Evolutionary conservation across 2,113 vertebrate genomes (phyloP).

Genomic region (Camelus bactrianus): DNA sequence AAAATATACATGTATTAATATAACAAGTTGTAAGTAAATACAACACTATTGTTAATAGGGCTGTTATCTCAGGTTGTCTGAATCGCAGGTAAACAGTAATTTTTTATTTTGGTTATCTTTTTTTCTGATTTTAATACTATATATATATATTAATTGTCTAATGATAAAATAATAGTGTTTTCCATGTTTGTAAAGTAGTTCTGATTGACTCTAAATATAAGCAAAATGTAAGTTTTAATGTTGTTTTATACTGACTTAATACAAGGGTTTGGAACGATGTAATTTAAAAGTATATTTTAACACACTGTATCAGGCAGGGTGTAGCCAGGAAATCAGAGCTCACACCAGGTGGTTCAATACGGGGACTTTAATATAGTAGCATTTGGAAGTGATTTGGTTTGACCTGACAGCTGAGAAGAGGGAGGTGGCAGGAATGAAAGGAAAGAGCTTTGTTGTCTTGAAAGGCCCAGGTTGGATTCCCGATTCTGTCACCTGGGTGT

Average conservation of each 20-base stretch:
- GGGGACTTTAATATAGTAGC: background rate
- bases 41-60: background rate
- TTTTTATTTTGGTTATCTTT: conserved; percentile 35
- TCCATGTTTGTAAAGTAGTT: conserved; percentile 53
- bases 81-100: background rate
- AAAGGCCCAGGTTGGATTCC: background rate
- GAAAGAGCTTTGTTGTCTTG: background rate
- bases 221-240: conserved; percentile 39
- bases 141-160: conserved; percentile 54
- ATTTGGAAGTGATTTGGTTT: background rate
- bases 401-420: background rate
- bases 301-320: background rate
- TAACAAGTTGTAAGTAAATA: background rate
- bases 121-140: conserved; percentile 36
- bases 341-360: fast-evolving
- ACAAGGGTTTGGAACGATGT: background rate
- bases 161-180: conserved; percentile 14
- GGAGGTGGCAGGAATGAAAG: background rate
- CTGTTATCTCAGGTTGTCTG: background rate
- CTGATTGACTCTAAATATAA: conserved; percentile 38
- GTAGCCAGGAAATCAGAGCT: background rate
- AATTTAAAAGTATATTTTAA: background rate
- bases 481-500: background rate
- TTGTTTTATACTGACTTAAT: background rate
- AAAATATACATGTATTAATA: background rate